Percentiles rank a stretch among this genome's conserved stretches.
These are phyloP conservation scores for Dinomys branickii DNA, from an alignment of 2,113 vertebrate species.

Conservation along the genomic window DNA sequence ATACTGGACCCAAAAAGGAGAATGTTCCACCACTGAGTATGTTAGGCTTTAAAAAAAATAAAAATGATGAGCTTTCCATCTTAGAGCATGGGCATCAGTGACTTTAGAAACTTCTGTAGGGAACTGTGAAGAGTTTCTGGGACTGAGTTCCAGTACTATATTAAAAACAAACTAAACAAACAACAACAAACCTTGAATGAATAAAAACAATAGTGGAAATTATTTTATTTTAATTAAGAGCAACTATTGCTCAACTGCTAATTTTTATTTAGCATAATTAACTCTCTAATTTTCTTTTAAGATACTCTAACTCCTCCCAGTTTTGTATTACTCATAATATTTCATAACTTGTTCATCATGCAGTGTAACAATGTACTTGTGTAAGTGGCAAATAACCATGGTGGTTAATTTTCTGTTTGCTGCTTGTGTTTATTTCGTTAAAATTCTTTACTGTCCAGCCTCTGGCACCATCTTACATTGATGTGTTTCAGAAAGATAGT, in stretches of 20 bases:
- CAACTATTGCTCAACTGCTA: no score
- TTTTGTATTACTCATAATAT: neutral
- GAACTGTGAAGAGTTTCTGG: neutral
- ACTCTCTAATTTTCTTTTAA: neutral
- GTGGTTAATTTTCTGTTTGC: neutral
- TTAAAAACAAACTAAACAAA: neutral
- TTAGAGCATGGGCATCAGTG: neutral
- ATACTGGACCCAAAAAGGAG: neutral
- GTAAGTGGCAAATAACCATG: neutral
- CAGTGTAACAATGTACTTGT: neutral
- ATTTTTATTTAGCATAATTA: neutral
- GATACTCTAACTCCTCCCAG: neutral
- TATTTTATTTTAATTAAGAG: neutral
- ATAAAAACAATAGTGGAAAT: constrained; percentile 1
- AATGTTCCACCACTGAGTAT: neutral
- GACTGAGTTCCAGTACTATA: neutral
- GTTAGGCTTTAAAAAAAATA: neutral
- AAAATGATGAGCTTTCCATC: neutral
- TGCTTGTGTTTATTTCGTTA: constrained; percentile 26
- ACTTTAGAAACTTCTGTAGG: neutral
- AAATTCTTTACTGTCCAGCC: neutral
- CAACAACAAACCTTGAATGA: neutral
- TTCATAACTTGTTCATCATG: neutral
- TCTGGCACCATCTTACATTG: neutral
- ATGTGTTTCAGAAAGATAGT: neutral